Evolutionary conservation across 2,113 vertebrate species (phyloP).

Genomic region (Lampris megalopsis): DNA sequence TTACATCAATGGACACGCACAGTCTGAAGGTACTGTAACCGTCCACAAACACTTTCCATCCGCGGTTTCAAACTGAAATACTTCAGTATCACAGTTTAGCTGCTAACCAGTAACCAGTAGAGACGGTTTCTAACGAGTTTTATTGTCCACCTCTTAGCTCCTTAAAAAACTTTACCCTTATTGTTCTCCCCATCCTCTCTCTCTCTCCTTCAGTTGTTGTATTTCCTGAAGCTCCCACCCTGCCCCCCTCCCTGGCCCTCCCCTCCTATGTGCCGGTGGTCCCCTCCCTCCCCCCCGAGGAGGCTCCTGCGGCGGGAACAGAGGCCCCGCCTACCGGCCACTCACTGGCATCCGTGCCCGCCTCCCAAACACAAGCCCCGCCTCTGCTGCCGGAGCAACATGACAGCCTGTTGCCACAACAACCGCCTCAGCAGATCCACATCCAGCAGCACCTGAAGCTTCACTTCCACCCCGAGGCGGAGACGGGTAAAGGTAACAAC

Average conservation of each 20-base stretch:
- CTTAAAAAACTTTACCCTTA: background rate
- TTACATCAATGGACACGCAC: slow-evolving; percentile 73
- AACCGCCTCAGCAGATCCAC: slow-evolving; percentile 74
- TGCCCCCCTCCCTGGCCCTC: slow-evolving; percentile 37
- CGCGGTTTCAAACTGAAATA: no score
- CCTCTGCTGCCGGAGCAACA: slow-evolving; percentile 36
- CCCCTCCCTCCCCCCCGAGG: slow-evolving; percentile 40
- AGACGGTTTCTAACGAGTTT: no score
- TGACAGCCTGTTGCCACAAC: slow-evolving; percentile 44
- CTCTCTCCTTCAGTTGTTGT: slow-evolving; percentile 18
- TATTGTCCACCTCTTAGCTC: no score
- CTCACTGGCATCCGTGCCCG: slow-evolving; percentile 5
- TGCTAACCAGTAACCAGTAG: no score
- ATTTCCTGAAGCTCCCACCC: slow-evolving; percentile 39
- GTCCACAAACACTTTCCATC: background rate
- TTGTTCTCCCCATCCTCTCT: background rate
- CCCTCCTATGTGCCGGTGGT: slow-evolving; percentile 27
- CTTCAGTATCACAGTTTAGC: no score
- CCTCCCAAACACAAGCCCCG: slow-evolving; percentile 20
- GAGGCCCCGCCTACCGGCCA: slow-evolving; percentile 26
- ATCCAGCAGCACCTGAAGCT: slow-evolving; percentile 81
- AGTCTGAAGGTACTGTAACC: slow-evolving; percentile 73
- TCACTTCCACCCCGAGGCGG: slow-evolving; percentile 71
- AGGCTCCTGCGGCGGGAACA: background rate
- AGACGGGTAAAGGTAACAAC: slow-evolving; percentile 45